Evolutionary conservation across 1,140 invertebrate genomes (phyloP), one percentile per base, ranked within the genome.

Genomic region (Plectrocnemia conspersa): DNA sequence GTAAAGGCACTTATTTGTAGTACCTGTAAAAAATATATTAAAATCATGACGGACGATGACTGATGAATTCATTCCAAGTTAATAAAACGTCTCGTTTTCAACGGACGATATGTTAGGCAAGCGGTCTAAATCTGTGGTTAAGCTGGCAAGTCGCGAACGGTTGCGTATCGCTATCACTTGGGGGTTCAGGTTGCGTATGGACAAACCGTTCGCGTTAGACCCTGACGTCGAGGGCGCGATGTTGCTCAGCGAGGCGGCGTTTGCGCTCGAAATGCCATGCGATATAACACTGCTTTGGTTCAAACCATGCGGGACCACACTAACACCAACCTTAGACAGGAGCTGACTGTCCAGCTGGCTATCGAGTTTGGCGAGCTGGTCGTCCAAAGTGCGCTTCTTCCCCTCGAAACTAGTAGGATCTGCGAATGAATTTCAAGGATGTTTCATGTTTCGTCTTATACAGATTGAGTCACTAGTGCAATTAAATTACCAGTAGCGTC

Each of bases 361-460:
- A 64, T 89, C 86, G 56, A 90, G 78, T 70, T 89, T 85, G 72
- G 89, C 89, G 49, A 90, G 71, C 70, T 89, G 85, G 71, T 88
- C 85, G 66, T 89, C 87, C 52, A 90, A 77, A 40, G 85, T 86
- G 64, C 87, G 84, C 63, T 83, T 84, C 10, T 82, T 83, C 66
- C 82, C 81, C 67, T 86, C 83, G 67, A 85, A 86, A 63, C 82
- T 59, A 6, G 52, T 62, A 6, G 60, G 56, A 50, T 58, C 60
- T 62, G 44, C 19, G 32, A 40, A 38, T 7, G 23, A 21, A 24
- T 6, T 22, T 22, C 11, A n/a, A n/a, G n/a, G n/a, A n/a, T n/a
- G n/a, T n/a, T n/a, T 32, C 7, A 9, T 32, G 27, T 9, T 32
- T 32, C n/a, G n/a, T 32, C 7, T 32, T 32, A 32, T 32, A 32